Evolutionary conservation across 1,140 invertebrate genomes (phyloP).

Genomic region (Danaus plexippus): DNA sequence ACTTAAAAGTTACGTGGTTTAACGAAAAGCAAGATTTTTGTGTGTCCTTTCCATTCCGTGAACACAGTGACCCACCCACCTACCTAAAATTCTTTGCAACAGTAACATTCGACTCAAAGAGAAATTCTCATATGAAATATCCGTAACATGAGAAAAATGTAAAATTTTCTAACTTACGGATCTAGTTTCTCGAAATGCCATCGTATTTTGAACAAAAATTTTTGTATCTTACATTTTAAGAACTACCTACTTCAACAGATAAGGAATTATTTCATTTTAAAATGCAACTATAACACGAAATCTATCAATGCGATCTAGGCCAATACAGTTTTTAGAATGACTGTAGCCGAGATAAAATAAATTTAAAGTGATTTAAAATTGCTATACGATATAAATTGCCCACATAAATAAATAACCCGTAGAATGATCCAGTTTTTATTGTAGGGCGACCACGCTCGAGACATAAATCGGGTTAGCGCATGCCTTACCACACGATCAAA

Average conservation of each 20-base stretch:
- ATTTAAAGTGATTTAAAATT: no score
- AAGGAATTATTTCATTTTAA: no score
- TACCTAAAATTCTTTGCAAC: slow-evolving; percentile 20
- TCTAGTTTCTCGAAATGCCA: slow-evolving; percentile 15
- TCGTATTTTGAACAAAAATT: no score
- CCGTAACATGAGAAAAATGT: slow-evolving; percentile 23
- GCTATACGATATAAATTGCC: no score
- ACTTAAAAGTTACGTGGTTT: slow-evolving; percentile 14
- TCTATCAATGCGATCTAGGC: no score
- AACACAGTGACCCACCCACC: slow-evolving; percentile 17
- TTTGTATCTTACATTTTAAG: no score
- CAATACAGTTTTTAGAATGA: no score
- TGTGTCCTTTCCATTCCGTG: slow-evolving; percentile 13
- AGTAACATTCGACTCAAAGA: slow-evolving; percentile 19
- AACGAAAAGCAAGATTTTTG: slow-evolving; percentile 14
- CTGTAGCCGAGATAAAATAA: no score
- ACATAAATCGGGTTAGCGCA: slow-evolving; percentile 31
- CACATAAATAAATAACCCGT: background rate
- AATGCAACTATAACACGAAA: no score
- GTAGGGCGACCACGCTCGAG: slow-evolving; percentile 13
- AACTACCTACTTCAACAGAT: no score
- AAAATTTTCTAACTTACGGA: slow-evolving; percentile 23
- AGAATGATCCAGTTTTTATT: slow-evolving; percentile 25
- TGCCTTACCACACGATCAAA: slow-evolving; percentile 26
- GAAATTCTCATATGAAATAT: slow-evolving; percentile 21